These are phyloP conservation scores for Chrysolina americana DNA, from an alignment of 2,888 invertebrate species.

Conservation along the genomic window DNA sequence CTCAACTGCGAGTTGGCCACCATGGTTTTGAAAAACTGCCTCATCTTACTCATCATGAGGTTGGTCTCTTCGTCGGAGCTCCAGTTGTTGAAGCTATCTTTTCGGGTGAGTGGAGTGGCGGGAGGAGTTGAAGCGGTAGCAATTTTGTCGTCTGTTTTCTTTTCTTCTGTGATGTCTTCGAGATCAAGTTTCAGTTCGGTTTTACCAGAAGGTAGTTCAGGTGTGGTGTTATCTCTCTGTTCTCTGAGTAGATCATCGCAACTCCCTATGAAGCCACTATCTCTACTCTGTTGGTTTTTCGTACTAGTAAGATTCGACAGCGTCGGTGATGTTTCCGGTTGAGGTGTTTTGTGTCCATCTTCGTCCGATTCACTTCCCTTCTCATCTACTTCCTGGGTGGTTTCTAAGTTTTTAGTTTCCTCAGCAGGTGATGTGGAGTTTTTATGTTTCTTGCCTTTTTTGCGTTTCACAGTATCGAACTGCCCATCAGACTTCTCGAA, in stretches of 20 bases:
- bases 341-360: conserved; percentile 79
- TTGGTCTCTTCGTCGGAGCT: conserved; percentile 95
- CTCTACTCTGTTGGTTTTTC: conserved; percentile 86
- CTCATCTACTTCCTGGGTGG: conserved; percentile 74
- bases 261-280: conserved; percentile 91
- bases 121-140: conserved; percentile 68
- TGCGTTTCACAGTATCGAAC: conserved; percentile 87
- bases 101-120: conserved; percentile 79
- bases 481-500: conserved; percentile 82
- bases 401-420: conserved; percentile 76
- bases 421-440: conserved; percentile 73
- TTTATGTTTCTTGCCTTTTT: conserved; percentile 82
- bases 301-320: conserved; percentile 74
- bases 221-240: conserved; percentile 70
- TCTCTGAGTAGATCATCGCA: conserved; percentile 87
- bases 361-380: conserved; percentile 75
- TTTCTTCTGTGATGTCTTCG: conserved; percentile 76
- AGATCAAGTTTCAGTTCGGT: conserved; percentile 69
- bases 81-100: conserved; percentile 95
- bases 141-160: conserved; percentile 70
- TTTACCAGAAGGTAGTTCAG: conserved; percentile 53
- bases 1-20: conserved; percentile 75
- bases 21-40: conserved; percentile 93
- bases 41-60: conserved; percentile 95
- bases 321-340: conserved; percentile 74